These are phyloP conservation scores for Drosophila baimaii DNA, from an alignment of 1,140 invertebrate genomes.

Conservation along the genomic window DNA sequence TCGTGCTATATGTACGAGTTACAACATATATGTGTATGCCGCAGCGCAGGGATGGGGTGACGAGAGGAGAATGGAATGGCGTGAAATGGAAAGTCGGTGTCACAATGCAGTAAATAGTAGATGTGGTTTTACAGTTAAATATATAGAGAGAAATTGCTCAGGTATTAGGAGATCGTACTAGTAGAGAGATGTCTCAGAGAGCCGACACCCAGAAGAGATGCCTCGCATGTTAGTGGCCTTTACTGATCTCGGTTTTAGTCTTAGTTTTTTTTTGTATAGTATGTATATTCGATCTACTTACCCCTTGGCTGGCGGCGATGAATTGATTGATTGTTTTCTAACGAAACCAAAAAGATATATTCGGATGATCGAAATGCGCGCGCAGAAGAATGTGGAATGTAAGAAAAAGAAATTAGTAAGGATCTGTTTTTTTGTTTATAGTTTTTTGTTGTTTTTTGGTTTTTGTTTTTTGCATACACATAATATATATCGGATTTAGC, in stretches of 20 bases:
- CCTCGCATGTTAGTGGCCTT: constrained; percentile 27
- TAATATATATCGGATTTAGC: constrained; percentile 17
- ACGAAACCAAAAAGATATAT: constrained; percentile 66
- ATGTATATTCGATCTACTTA: constrained; percentile 64
- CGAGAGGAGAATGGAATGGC: constrained; percentile 38
- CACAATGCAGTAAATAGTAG: constrained; percentile 45
- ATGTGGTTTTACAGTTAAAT: constrained; percentile 38
- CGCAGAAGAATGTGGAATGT: constrained; percentile 73
- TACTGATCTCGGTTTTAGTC: constrained; percentile 29
- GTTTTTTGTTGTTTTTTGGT: constrained; percentile 15
- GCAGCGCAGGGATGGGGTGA: constrained; percentile 30
- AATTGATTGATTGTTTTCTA: constrained; percentile 82
- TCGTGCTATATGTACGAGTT: constrained; percentile 54
- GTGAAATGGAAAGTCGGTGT: constrained; percentile 40
- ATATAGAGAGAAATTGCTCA: constrained; percentile 40
- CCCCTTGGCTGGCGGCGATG: constrained; percentile 75
- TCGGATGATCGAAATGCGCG: constrained; percentile 77
- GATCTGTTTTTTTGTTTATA: constrained; percentile 39
- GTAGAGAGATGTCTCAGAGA: constrained; percentile 36
- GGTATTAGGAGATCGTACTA: constrained; percentile 28
- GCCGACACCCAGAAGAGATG: constrained; percentile 10
- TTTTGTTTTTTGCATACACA: constrained; percentile 11
- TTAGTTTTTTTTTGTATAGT: constrained; percentile 16
- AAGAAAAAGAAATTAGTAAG: constrained; percentile 81
- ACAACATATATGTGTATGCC: constrained; percentile 23